Evolutionary conservation across 1,140 invertebrate species (phyloP).

Genomic region (Apis cerana): DNA sequence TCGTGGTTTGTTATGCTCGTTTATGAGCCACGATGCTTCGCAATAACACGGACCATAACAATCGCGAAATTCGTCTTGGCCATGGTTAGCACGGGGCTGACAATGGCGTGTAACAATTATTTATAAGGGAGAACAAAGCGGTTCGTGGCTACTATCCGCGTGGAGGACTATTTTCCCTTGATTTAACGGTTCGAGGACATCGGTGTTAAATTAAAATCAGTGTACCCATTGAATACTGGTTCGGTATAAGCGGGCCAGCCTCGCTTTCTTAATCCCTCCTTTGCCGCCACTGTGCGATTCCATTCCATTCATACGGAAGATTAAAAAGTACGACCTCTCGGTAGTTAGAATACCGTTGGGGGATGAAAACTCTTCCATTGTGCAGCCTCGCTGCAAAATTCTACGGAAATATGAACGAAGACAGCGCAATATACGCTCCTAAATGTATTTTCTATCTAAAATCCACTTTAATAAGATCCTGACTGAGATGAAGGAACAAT

Average conservation of each 20-base stretch:
- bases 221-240: constrained; percentile 21
- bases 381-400: not conserved
- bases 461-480: not conserved
- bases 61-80: constrained; percentile 52
- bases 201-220: constrained; percentile 49
- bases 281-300: constrained; percentile 7
- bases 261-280: constrained; percentile 12
- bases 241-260: not conserved
- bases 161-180: not conserved
- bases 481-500: not conserved
- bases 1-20: constrained; percentile 26
- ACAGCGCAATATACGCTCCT: not conserved
- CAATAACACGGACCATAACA: constrained; percentile 56
- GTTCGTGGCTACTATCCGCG: too few species aligned
- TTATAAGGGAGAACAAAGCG: constrained; percentile 33
- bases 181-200: constrained; percentile 25
- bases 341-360: not conserved
- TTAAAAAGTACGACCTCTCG: constrained; percentile 8
- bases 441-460: not conserved
- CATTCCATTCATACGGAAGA: constrained; percentile 11
- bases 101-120: constrained; percentile 56
- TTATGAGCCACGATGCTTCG: constrained; percentile 54
- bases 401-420: not conserved
- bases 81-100: constrained; percentile 15
- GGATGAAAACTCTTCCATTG: not conserved